Evolutionary conservation across 2,888 invertebrate species (phyloP).

Genomic region (Ecdyonurus torrentis): DNA sequence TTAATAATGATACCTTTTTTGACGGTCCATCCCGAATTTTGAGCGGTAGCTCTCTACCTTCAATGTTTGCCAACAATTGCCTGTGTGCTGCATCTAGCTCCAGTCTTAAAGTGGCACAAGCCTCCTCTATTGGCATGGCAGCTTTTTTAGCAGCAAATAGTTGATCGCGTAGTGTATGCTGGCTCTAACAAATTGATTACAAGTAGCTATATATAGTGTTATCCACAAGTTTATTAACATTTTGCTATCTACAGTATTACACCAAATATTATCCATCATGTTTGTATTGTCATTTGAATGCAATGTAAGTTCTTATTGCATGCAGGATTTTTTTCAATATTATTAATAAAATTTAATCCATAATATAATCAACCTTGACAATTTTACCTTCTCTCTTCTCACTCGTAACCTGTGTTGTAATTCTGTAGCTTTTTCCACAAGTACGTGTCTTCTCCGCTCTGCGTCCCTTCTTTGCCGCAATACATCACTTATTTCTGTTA

Average conservation of each 20-base stretch:
- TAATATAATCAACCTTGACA: too few species aligned
- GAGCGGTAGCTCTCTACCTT: constrained; percentile 18
- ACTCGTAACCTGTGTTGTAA: constrained; percentile 17
- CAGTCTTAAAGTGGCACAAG: constrained; percentile 18
- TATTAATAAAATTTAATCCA: too few species aligned
- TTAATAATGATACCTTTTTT: constrained; percentile 19
- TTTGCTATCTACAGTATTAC: too few species aligned
- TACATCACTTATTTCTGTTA: constrained; percentile 18
- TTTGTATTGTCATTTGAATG: too few species aligned
- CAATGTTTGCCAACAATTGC: constrained; percentile 18
- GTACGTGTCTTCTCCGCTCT: constrained; percentile 16
- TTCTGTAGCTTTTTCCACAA: constrained; percentile 18
- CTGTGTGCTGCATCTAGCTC: constrained; percentile 20
- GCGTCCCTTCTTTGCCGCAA: constrained; percentile 18
- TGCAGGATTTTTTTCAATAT: too few species aligned
- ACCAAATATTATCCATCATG: too few species aligned
- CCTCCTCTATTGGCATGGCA: constrained; percentile 18
- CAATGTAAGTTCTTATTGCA: too few species aligned
- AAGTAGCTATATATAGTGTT: too few species aligned
- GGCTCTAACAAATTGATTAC: too few species aligned
- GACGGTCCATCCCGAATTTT: constrained; percentile 20
- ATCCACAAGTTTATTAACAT: too few species aligned
- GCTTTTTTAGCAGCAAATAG: constrained; percentile 1
- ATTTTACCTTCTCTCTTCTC: constrained; percentile 17
- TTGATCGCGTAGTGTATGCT: neutral